A percentile compares a stretch with the other conserved stretches of the same genome.
Evolutionary conservation across 1,140 invertebrate genomes (phyloP).

Genomic region (Penaeus indicus): DNA sequence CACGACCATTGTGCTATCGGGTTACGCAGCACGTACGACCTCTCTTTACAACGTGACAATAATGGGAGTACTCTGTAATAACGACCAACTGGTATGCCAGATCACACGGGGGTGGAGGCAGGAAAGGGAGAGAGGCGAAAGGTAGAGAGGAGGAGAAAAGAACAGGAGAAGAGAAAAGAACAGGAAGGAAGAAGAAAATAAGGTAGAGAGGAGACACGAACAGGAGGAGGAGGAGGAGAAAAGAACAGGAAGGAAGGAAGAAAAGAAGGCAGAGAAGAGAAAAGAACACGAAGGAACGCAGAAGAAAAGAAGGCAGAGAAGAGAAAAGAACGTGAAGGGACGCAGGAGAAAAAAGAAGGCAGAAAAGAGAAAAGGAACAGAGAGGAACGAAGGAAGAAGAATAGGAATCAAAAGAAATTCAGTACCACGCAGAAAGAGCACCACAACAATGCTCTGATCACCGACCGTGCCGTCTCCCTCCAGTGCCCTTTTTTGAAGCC

Average conservation of each 20-base stretch:
- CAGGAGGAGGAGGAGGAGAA: too few relatives aligned
- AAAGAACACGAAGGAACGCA: background rate
- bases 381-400: background rate
- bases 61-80: too few relatives aligned
- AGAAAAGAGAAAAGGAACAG: background rate
- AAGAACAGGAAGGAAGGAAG: background rate
- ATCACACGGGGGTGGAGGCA: too few relatives aligned
- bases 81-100: too few relatives aligned
- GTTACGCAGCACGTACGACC: too few relatives aligned
- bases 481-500: too few relatives aligned
- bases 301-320: background rate
- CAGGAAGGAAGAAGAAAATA: background rate
- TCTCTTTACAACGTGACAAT: too few relatives aligned
- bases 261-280: background rate
- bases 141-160: background rate
- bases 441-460: too few relatives aligned
- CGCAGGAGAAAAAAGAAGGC: background rate
- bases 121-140: background rate
- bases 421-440: too few relatives aligned
- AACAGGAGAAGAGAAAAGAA: background rate
- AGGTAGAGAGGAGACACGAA: background rate
- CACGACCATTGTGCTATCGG: too few relatives aligned
- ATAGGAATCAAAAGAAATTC: background rate
- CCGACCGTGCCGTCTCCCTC: too few relatives aligned
- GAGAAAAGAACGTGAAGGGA: background rate